Base-by-base conservation (phyloP, 2,888 invertebrate species). In the Xanthia icteritia region DNA sequence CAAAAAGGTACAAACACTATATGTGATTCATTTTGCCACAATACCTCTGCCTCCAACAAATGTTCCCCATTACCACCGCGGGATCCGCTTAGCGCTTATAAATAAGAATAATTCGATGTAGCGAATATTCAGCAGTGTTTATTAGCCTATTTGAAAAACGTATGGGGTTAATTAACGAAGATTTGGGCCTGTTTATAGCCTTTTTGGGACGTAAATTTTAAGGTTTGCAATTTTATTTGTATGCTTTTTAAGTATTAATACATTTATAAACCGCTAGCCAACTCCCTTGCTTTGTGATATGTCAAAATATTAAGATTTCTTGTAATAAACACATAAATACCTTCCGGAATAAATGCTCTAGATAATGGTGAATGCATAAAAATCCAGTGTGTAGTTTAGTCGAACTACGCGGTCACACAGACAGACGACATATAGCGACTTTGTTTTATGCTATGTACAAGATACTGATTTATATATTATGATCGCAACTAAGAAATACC, bases 81-180 rank as follows among this genome's bases (percentile, higher is more conserved):
- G n/a, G 4, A 83, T 80, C 81, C 88, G 85, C 83, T 87, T 83
- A 89, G 74, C 76, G 76, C 73, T 79, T 77, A 84, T 86, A 90
- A 90, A 91, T 89, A 90, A 90, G 89, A 88, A 91, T 90, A 90
- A 91, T 90, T 90, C 90, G 81, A 89, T 86, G 88, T 74, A 36
- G 39, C 31, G 73, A 80, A 82, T 81, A 80, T 88, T 72, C 36
- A 51, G n/a, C 68, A 68, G 17, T 82, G 60, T 79, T 80, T 85
- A 83, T 82, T 82, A 73, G 72, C 64, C 85, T 63, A 82, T 88
- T 86, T 76, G 39, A 75, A 77, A 78, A 79, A 75, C 63, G 45
- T 82, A 77, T 75, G 66, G 66, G 81, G 42, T 65, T 84, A 85
- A 84, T 84, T 84, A 82, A 56, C 27, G 27, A 56, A 64, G 73